A percentile compares a stretch with the other conserved stretches of the same genome.
These are phyloP conservation scores for Acanthochromis polyacanthus DNA, from an alignment of 2,113 vertebrate species.

Conservation along the genomic window DNA sequence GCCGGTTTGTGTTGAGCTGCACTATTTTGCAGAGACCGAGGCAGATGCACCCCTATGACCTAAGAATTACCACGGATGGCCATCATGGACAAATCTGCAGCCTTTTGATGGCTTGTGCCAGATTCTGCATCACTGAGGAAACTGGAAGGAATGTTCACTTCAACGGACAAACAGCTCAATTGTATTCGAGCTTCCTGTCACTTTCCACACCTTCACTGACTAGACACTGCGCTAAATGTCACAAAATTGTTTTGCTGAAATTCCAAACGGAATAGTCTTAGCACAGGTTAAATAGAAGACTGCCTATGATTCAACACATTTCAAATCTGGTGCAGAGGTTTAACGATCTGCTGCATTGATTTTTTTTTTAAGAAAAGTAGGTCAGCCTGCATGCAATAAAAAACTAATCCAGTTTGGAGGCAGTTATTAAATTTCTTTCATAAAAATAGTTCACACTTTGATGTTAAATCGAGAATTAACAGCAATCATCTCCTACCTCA, in stretches of 20 bases:
- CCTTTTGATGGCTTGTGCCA: not conserved
- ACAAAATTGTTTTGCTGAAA: slow-evolving; percentile 7
- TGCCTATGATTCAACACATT: not conserved
- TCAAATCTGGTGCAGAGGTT: not conserved
- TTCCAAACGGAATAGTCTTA: slow-evolving; percentile 6
- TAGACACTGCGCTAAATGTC: not conserved
- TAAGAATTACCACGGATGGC: not conserved
- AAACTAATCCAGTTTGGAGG: not conserved
- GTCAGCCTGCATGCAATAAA: not conserved
- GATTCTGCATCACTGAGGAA: slow-evolving; percentile 39
- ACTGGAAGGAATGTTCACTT: slow-evolving; percentile 56
- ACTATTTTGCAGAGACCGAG: slow-evolving; percentile 6
- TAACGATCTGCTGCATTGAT: not conserved
- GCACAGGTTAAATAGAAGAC: not conserved
- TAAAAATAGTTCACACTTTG: not conserved
- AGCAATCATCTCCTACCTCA: slow-evolving; percentile 69
- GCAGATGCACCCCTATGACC: not conserved
- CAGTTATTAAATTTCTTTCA: not conserved
- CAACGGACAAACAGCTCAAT: slow-evolving; percentile 59
- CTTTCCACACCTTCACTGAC: slow-evolving; percentile 46
- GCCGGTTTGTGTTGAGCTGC: not conserved
- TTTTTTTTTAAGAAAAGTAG: not conserved
- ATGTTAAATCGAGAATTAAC: not conserved
- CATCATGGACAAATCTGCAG: not conserved
- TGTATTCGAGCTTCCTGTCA: slow-evolving; percentile 55